Conservation (phyloP, 2,797 vertebrate genomes). For the Gallinago nigripennis region DNA sequence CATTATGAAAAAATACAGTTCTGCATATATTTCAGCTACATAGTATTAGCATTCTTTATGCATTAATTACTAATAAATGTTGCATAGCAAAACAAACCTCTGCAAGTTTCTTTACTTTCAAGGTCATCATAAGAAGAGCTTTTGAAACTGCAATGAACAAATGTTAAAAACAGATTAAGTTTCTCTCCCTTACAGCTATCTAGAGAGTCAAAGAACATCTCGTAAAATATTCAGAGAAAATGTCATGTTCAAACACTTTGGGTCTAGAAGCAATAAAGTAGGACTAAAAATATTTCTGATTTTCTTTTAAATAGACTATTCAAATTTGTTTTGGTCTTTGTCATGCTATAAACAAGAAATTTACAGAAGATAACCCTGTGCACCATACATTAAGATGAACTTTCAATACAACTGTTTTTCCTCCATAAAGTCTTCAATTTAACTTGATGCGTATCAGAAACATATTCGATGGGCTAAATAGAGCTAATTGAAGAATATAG, state of each 20-base stretch:
- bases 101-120: constrained; percentile 55
- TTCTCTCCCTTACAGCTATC: constrained; percentile 28
- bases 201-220: background rate
- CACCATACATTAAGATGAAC: background rate
- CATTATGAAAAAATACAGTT: constrained; percentile 21
- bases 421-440: background rate
- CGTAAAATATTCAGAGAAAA: constrained; percentile 42
- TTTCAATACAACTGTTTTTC: background rate
- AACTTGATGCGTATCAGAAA: background rate
- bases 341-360: background rate
- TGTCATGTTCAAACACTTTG: constrained; percentile 26
- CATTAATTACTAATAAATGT: constrained; percentile 60
- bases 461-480: background rate
- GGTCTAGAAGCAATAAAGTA: constrained; percentile 1
- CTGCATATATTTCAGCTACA: constrained; percentile 8
- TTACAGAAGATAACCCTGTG: background rate
- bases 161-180: constrained; percentile 19
- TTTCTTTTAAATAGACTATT: background rate
- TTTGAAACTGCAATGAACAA: constrained; percentile 42
- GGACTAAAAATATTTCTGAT: background rate
- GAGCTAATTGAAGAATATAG: background rate
- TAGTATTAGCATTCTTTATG: constrained; percentile 49
- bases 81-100: constrained; percentile 24
- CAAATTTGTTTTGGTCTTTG: constrained; percentile 2
- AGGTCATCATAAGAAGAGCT: constrained; percentile 47